Base-by-base conservation (phyloP, 2,113 vertebrate species). In the Gymnarchus niloticus region DNA sequence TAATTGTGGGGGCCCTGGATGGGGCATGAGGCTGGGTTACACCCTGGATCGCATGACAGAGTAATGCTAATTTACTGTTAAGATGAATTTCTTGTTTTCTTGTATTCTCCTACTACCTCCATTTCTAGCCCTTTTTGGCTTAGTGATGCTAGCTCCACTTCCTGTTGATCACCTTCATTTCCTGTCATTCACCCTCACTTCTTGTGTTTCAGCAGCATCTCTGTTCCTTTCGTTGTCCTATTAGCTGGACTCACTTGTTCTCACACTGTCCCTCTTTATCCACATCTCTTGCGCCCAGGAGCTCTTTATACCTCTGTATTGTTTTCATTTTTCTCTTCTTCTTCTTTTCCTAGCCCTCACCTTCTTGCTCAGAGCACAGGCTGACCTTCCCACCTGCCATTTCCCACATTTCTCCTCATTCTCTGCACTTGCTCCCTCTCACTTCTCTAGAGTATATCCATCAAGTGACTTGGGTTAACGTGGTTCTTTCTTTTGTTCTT, bases 401-500 rank as follows among this genome's bases (percentile, higher is more conserved):
- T 52, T n/a, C 44, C 76, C 83, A 41, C 81, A 25, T 76, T 82
- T 86, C 49, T 37, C 81, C 37, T 37, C n/a, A 56, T 51, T 41
- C 14, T 17, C 77, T 28, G 17, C 17, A 76, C 46, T 78, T 83
- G 76, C 83, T 44, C 77, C 84, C 85, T 59, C 88, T 91, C 92
- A 90, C 86, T 89, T 91, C 89, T 84, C 90, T 92, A 88, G 91
- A 92, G 88, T 91, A 90, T 89, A 89, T 85, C 17, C 65, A 41
- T 41, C 41, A 89, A 92, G 89, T 92, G 91, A 92, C 91, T 92
- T 91, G 91, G 89, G 87, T 92, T 90, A 93, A 90, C 91, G 91
- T 90, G 92, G 88, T 92, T 69, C 44, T 65, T 33, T 83, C 59
- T 37, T 17, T 52, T 46, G 33, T 59, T 88, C 88, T 83, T 80